Base-by-base conservation (phyloP, 2,113 vertebrate genomes). In the Heterotilapia buettikoferi region DNA sequence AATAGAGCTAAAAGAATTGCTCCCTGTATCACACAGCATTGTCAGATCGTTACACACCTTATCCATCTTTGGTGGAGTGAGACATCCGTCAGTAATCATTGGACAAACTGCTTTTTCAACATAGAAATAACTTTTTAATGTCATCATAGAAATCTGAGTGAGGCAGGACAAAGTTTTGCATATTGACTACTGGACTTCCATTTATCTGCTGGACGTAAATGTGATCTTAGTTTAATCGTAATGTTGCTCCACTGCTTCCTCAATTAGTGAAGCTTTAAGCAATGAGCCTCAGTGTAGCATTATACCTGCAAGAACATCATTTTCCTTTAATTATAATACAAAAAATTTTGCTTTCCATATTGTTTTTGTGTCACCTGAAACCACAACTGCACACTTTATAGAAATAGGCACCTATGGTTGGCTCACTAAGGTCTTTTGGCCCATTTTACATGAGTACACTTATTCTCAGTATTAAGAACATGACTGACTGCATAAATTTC, bases 271-370 rank as follows among this genome's bases (percentile, higher is more conserved):
- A 43, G n/a, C 66, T 71, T 73, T 73, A 43, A 26, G 13, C 5
- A 73, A 10, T 45, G 13, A 73, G 38, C 12, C 3, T 24, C 38
- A 43, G 38, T 71, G 66, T 16, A 71, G 38, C 66, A 16, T 71
- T 71, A 71, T 14, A 1, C 1, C 63, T 24, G n/a, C 36, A 68
- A 40, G 12, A 71, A 43, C 38, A 43, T 71, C 2, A 43, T 45
- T 24, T 73, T 45, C 5, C 12, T 73, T 47, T 45, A 2, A 73
- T 73, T 7, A 0, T 26, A 24, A 45, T 73, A 0, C 0, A 73
- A 10, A 16, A 26, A 0, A 0, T 0, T 18, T 26, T 47, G 21
- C 9, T 29, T 47, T 11, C 40, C 21, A 29, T 47, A 4, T 0
- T 47, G 21, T 6, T 73, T 73, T 47, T 73, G 68, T 73, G 2